Evolutionary conservation across 2,888 invertebrate species (phyloP), one percentile per base, ranked within the genome.

Genomic region (Empis livida): DNA sequence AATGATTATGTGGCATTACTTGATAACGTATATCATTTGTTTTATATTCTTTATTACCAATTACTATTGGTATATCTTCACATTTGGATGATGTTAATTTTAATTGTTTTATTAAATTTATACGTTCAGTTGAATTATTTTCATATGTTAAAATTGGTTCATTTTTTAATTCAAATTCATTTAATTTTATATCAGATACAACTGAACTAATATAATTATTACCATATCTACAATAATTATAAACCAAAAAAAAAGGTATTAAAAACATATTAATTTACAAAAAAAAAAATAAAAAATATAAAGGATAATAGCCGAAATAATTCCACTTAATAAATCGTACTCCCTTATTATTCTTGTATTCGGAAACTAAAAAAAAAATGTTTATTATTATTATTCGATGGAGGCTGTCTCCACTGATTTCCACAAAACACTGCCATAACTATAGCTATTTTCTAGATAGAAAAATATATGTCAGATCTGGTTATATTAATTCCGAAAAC

Each of bases 21-120:
- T 97, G 96, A 63, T 83, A 82, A 54, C 74, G 74, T 47, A 81
- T 79, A 57, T 80, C 74, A 46, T 80, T 76, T 0, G 85, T 84
- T 54, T 75, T 76, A 56, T 84, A 79, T 62, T 83, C 82, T 66
- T 92, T 77, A 51, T 84, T 84, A n/a, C 92, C 94, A 62, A 97
- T 90, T 30, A 95, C 79, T 60, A 97, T 84, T 9, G 97, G 97
- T 47, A 97, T 80, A 52, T 93, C 91, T 60, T 84, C 82, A 44
- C 80, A 77, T 49, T 73, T 71, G 27, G 70, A 67, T 10, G 80
- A 71, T 53, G 80, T 76, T 51, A 78, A 71, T 46, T 78, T 67
- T 38, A 97, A 70, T 39, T 82, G 82, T 37, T 73, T 72, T 54
- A 82, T 78, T 17, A 96, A 71, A 40, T 80, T 80, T 31, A 67